Percentiles rank a stretch among this genome's conserved stretches.
Conservation (phyloP, 2,113 vertebrate species). For the Syngnathus floridae region DNA sequence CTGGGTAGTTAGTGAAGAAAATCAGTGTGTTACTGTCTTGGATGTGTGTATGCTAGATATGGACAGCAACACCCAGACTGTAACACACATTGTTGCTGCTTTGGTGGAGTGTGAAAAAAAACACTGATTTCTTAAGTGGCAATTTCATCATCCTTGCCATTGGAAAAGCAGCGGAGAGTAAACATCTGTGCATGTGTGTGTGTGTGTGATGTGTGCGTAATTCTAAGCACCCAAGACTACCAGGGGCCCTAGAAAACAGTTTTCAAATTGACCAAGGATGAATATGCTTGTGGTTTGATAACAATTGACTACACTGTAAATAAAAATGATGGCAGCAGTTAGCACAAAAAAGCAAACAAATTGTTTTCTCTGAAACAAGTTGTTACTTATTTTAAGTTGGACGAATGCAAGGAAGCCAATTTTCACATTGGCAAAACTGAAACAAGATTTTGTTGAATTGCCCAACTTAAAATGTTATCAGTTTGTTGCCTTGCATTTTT, state of each 20-base stretch:
- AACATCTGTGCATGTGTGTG: conserved; percentile 48
- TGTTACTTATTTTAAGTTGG: too few species aligned
- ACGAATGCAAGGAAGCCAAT: too few species aligned
- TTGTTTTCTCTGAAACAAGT: too few species aligned
- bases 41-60: conserved; percentile 36
- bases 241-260: background rate
- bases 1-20: conserved; percentile 52
- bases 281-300: background rate
- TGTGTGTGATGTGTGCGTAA: conserved; percentile 14
- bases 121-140: conserved; percentile 72
- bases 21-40: conserved; percentile 50
- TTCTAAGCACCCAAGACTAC: background rate
- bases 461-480: too few species aligned
- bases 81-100: conserved; percentile 65
- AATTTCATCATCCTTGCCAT: conserved; percentile 65
- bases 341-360: too few species aligned
- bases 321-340: too few species aligned
- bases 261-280: background rate
- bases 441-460: too few species aligned
- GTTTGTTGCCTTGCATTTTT: too few species aligned
- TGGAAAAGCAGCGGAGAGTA: conserved; percentile 62
- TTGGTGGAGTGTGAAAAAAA: conserved; percentile 71
- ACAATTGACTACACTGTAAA: background rate
- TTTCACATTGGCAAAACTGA: too few species aligned
- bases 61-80: conserved; percentile 67